Evolutionary conservation across 2,113 vertebrate species (phyloP).

Genomic region (Petrocephalus zakoni): DNA sequence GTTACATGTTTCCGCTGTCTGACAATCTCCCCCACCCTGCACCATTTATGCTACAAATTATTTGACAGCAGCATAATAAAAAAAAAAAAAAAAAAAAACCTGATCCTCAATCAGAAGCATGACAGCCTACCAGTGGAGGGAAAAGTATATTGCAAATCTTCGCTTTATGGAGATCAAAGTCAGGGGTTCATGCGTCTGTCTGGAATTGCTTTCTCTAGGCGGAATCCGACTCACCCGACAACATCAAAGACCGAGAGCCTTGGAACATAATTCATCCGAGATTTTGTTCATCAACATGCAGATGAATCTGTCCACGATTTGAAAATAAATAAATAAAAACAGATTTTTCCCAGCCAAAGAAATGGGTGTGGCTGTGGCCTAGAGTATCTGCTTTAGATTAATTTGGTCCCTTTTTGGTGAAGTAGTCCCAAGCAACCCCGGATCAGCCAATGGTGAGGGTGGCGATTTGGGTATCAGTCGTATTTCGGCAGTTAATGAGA

Average conservation of each 20-base stretch:
- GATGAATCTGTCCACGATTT: conserved; percentile 21
- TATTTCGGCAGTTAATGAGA: neutral
- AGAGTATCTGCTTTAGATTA: conserved; percentile 47
- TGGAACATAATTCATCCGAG: conserved; percentile 41
- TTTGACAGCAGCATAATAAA: conserved; percentile 34
- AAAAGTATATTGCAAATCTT: conserved; percentile 44
- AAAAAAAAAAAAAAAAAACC: conserved; percentile 43
- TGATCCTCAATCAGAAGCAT: conserved; percentile 52
- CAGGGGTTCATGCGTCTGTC: conserved; percentile 46
- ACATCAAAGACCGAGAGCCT: conserved; percentile 52
- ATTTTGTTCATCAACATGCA: conserved; percentile 45
- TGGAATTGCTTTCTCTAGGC: conserved; percentile 49
- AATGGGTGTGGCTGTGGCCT: conserved; percentile 40
- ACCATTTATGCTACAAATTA: conserved; percentile 51
- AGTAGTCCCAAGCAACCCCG: conserved; percentile 46
- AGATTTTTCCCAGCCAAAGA: conserved; percentile 31
- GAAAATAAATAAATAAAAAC: conserved; percentile 34
- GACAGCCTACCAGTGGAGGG: conserved; percentile 51
- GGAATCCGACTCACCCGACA: conserved; percentile 39
- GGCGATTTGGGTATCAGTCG: neutral
- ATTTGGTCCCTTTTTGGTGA: conserved; percentile 49
- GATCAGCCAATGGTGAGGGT: conserved; percentile 36
- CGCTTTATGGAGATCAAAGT: conserved; percentile 62
- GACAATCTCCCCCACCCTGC: conserved; percentile 22
- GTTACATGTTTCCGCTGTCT: neutral